These are phyloP conservation scores for Cyclophora punctaria DNA, from an alignment of 2,888 invertebrate species.

Conservation along the genomic window DNA sequence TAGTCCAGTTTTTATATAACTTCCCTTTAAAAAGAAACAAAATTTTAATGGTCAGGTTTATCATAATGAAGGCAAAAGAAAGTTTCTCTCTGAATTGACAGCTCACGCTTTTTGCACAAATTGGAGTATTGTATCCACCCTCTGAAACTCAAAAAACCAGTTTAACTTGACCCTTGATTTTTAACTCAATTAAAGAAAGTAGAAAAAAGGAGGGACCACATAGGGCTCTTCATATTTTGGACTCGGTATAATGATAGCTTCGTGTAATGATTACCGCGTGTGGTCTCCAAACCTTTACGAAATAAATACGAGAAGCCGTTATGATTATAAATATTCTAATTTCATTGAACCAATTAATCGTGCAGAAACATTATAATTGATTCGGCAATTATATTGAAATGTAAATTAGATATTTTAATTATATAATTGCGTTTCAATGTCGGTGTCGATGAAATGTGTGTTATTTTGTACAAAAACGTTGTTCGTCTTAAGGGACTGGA, in stretches of 20 bases:
- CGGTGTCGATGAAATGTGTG: slow-evolving; percentile 37
- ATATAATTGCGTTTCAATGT: slow-evolving; percentile 28
- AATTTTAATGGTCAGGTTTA: slow-evolving; percentile 20
- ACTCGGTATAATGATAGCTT: slow-evolving; percentile 39
- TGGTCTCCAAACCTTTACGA: slow-evolving; percentile 46
- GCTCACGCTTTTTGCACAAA: slow-evolving; percentile 38
- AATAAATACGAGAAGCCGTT: slow-evolving; percentile 30
- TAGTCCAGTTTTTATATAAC: slow-evolving; percentile 14
- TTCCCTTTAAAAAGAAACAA: slow-evolving; percentile 14
- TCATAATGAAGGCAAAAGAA: slow-evolving; percentile 36
- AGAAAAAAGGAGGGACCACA: slow-evolving; percentile 7
- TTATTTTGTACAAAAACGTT: slow-evolving; percentile 31
- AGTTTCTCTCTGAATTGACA: slow-evolving; percentile 37
- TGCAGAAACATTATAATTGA: slow-evolving; percentile 36
- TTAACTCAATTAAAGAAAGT: too few species aligned
- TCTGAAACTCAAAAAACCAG: slow-evolving; percentile 35
- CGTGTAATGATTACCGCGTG: slow-evolving; percentile 28
- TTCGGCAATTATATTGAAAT: slow-evolving; percentile 40
- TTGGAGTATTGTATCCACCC: slow-evolving; percentile 45
- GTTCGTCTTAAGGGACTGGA: slow-evolving; percentile 23
- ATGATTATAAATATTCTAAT: slow-evolving; percentile 44
- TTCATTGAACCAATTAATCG: slow-evolving; percentile 34
- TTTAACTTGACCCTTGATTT: slow-evolving; percentile 21
- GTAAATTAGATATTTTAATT: slow-evolving; percentile 40
- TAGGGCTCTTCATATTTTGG: slow-evolving; percentile 33